Percentiles rank a stretch among this genome's conserved stretches.
Conservation (phyloP, 2,113 vertebrate genomes). For the Cricetomys ansorgei region DNA sequence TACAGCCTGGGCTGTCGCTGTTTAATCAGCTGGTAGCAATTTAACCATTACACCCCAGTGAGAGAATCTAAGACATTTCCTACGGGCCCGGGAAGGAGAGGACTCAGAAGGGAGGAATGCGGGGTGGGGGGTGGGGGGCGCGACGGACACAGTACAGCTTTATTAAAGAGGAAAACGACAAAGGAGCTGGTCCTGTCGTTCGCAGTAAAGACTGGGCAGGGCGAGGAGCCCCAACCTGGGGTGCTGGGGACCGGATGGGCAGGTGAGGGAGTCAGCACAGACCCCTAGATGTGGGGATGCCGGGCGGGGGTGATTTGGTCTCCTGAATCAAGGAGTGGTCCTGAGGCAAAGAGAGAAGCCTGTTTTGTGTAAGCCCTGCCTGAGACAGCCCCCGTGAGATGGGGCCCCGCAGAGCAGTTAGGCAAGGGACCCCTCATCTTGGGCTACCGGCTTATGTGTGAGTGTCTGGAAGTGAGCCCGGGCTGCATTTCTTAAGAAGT, state of each 20-base stretch:
- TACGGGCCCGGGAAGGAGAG: constrained; percentile 66
- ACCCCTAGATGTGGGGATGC: background rate
- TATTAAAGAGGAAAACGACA: constrained; percentile 49
- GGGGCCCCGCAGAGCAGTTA: background rate
- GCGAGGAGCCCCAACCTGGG: background rate
- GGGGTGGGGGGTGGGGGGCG: background rate
- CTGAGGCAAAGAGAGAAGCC: background rate
- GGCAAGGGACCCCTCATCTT: too few species aligned
- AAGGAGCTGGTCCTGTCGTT: constrained; percentile 19
- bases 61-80: constrained; percentile 84
- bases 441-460: background rate
- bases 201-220: background rate
- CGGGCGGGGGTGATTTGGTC: background rate
- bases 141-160: constrained; percentile 51
- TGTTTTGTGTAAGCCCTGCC: background rate
- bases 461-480: background rate
- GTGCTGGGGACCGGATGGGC: background rate
- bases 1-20: constrained; percentile 76
- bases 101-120: constrained; percentile 76
- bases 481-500: background rate
- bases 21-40: constrained; percentile 90
- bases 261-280: background rate
- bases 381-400: background rate
- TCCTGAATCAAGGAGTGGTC: constrained; percentile 21
- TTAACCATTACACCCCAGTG: constrained; percentile 84